These are phyloP conservation scores for Callionymus lyra DNA, from an alignment of 2,113 vertebrate genomes.

Conservation along the genomic window DNA sequence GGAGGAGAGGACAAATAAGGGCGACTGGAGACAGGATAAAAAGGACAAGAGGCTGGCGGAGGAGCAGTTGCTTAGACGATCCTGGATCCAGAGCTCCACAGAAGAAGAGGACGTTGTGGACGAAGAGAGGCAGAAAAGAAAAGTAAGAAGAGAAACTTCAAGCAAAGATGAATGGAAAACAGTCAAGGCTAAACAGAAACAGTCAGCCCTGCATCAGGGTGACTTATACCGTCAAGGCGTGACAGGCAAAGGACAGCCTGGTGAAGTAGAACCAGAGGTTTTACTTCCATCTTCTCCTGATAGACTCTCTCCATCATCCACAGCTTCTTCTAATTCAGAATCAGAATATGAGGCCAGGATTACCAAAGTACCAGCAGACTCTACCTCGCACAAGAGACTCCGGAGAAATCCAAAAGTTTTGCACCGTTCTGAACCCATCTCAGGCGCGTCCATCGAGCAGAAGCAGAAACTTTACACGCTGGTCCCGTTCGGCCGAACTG, in stretches of 20 bases:
- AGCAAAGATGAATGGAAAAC: slow-evolving; percentile 37
- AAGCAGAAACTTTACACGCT: slow-evolving; percentile 86
- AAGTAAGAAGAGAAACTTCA: slow-evolving; percentile 39
- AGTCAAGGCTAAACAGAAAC: slow-evolving; percentile 31
- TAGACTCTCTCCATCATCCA: slow-evolving; percentile 54
- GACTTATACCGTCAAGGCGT: slow-evolving; percentile 11
- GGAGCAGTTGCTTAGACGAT: slow-evolving; percentile 62
- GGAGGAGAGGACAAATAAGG: slow-evolving; percentile 29
- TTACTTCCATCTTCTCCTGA: slow-evolving; percentile 52
- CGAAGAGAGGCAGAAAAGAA: slow-evolving; percentile 62
- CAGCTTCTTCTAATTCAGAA: slow-evolving; percentile 73
- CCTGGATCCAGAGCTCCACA: slow-evolving; percentile 60
- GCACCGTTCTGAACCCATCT: slow-evolving; percentile 41
- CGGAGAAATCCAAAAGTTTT: slow-evolving; percentile 40
- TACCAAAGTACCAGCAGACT: slow-evolving; percentile 63
- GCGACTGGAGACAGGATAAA: slow-evolving; percentile 31
- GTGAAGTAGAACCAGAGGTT: too few species aligned
- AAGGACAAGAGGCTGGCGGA: slow-evolving; percentile 69
- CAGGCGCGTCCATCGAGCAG: slow-evolving; percentile 71
- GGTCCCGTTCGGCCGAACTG: slow-evolving; percentile 88
- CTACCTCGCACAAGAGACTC: slow-evolving; percentile 60
- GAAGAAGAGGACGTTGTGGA: slow-evolving; percentile 59
- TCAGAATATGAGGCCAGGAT: slow-evolving; percentile 54
- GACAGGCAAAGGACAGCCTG: slow-evolving; percentile 36
- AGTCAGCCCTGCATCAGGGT: slow-evolving; percentile 12